Conservation (phyloP, 2,113 vertebrate species). For the Chiloscyllium plagiosum region DNA sequence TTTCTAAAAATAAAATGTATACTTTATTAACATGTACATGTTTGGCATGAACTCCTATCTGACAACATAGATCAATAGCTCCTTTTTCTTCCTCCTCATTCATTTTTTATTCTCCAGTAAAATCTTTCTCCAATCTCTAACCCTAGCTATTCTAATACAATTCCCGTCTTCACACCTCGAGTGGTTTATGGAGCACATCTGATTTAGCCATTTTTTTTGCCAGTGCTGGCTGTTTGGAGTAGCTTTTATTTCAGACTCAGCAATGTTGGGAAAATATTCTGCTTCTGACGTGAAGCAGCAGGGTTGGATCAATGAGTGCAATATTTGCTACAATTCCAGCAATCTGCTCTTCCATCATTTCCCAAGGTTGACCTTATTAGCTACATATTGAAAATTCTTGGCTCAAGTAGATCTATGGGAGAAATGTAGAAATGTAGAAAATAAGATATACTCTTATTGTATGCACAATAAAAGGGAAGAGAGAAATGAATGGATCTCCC, state of each 20-base stretch:
- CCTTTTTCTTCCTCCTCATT: background rate
- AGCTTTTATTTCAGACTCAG: background rate
- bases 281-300: background rate
- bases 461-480: no score
- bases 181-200: background rate
- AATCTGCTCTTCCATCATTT: background rate
- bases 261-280: background rate
- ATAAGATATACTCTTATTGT: background rate
- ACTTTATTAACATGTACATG: background rate
- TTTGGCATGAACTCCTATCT: background rate
- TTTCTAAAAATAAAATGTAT: background rate
- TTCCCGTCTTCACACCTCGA: background rate
- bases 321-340: background rate
- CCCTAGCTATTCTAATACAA: background rate
- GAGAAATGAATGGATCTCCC: background rate
- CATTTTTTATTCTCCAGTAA: background rate
- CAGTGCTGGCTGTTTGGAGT: background rate
- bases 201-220: background rate
- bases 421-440: background rate
- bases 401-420: background rate
- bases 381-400: background rate
- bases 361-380: background rate
- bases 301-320: background rate
- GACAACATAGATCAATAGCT: background rate
- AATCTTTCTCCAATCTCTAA: background rate